Conservation (phyloP, 1,140 invertebrate genomes). For the Drosophila sturtevanti region DNA sequence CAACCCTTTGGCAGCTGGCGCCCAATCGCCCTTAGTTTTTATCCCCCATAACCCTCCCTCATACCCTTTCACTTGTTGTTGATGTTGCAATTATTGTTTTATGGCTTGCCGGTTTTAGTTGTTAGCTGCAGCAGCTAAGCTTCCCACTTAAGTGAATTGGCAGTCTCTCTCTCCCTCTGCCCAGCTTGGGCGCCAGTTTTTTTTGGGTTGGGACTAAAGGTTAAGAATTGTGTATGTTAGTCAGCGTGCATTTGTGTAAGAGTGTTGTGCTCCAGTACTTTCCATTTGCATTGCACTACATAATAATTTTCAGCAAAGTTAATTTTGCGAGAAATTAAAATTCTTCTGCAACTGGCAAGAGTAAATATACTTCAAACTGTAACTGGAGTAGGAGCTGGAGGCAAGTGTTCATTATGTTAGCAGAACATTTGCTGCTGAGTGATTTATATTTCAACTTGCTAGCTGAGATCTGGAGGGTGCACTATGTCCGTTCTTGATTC, state of each 20-base stretch:
- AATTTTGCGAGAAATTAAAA: slow-evolving; percentile 79
- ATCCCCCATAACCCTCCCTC: neutral
- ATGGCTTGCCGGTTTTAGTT: slow-evolving; percentile 44
- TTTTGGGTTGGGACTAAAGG: neutral
- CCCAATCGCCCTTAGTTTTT: neutral
- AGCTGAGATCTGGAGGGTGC: slow-evolving; percentile 33
- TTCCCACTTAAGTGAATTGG: slow-evolving; percentile 46
- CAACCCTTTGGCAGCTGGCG: neutral
- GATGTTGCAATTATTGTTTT: slow-evolving; percentile 81
- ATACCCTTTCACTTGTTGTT: slow-evolving; percentile 38
- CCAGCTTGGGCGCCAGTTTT: neutral
- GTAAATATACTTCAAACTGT: slow-evolving; percentile 18
- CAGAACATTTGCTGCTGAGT: slow-evolving; percentile 53
- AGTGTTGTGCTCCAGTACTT: slow-evolving; percentile 32
- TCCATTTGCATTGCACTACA: slow-evolving; percentile 65
- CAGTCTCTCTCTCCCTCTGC: slow-evolving; percentile 3
- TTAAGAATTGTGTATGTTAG: neutral
- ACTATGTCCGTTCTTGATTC: slow-evolving; percentile 25
- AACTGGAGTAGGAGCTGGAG: slow-evolving; percentile 36
- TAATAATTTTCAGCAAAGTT: slow-evolving; percentile 70
- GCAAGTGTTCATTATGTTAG: slow-evolving; percentile 52
- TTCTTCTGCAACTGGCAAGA: slow-evolving; percentile 38
- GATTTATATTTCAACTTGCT: slow-evolving; percentile 56
- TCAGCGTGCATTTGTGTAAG: slow-evolving; percentile 2
- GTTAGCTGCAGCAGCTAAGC: slow-evolving; percentile 43